These are phyloP conservation scores for Lutraria rhynchaena DNA, from an alignment of 1,140 invertebrate species.

Conservation along the genomic window DNA sequence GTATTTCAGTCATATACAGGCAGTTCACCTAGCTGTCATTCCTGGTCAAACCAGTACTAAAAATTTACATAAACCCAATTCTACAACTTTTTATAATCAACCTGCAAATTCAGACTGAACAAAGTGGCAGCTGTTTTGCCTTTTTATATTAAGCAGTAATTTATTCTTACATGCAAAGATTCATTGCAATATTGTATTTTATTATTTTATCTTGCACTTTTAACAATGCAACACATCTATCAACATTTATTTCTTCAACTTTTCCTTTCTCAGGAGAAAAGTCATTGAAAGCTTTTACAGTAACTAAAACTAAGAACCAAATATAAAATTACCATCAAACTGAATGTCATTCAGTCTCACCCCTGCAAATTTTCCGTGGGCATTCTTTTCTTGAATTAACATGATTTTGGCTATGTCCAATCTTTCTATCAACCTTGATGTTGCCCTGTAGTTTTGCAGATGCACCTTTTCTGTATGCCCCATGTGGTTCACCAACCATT, in stretches of 20 bases:
- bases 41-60: no score
- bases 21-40: no score
- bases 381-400: constrained; percentile 34
- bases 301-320: not conserved
- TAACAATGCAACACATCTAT: constrained; percentile 3
- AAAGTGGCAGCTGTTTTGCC: no score
- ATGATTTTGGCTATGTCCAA: constrained; percentile 47
- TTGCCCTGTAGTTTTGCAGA: constrained; percentile 17
- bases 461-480: constrained; percentile 27
- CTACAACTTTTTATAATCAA: no score
- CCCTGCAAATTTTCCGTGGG: not conserved
- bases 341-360: not conserved
- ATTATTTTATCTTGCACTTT: no score
- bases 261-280: constrained; percentile 11
- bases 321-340: constrained; percentile 12
- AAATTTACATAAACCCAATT: no score
- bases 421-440: constrained; percentile 39
- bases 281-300: not conserved
- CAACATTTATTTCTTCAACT: constrained; percentile 1
- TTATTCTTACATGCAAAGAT: no score
- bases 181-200: no score
- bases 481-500: not conserved
- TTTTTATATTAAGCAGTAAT: no score
- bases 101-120: no score
- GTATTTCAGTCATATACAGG: no score